A percentile compares a stretch with the other conserved stretches of the same genome.
Evolutionary conservation across 2,113 vertebrate species (phyloP).

Genomic region (Agelaius phoeniceus): DNA sequence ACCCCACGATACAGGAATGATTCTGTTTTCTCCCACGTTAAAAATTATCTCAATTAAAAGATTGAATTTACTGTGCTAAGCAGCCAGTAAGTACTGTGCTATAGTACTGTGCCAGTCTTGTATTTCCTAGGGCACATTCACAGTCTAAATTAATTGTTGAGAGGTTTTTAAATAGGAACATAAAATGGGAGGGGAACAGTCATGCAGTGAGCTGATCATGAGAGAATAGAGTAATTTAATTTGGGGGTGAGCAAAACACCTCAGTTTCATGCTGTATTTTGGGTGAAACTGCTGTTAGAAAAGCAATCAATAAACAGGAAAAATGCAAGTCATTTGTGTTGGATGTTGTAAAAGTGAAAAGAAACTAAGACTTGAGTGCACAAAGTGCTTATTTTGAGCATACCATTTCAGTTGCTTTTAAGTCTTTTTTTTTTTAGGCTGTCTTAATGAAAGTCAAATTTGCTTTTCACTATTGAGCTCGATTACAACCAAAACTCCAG

Average conservation of each 20-base stretch:
- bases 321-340: background rate
- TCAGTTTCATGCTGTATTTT: background rate
- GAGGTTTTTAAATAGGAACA: background rate
- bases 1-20: background rate
- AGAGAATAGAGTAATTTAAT: background rate
- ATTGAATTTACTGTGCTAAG: background rate
- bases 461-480: background rate
- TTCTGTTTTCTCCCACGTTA: background rate
- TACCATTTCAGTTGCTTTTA: background rate
- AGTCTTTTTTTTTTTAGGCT: background rate
- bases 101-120: background rate
- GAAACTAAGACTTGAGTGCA: background rate
- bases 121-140: background rate
- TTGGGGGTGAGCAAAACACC: background rate
- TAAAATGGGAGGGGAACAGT: background rate
- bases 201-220: background rate
- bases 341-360: background rate
- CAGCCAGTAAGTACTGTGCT: background rate
- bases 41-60: background rate
- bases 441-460: background rate
- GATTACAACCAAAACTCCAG: background rate
- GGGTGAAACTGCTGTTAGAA: background rate
- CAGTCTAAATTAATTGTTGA: background rate
- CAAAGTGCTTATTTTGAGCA: background rate
- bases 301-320: background rate